Conservation (phyloP, 1,140 invertebrate species). For the Drosophila erecta region DNA sequence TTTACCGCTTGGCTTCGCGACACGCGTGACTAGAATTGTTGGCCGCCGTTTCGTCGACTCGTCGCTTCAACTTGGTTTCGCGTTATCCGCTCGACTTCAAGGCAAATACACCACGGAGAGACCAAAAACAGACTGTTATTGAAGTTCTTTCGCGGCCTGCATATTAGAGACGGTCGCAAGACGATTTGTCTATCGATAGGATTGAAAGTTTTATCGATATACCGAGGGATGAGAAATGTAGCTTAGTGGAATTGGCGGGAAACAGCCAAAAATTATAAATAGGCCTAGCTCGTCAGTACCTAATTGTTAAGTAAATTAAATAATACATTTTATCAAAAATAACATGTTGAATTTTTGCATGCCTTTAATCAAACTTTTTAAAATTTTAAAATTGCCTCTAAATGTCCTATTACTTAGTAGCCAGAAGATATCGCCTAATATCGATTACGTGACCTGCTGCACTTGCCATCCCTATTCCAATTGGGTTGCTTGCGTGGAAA, state of each 20-base stretch:
- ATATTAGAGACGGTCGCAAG: not conserved
- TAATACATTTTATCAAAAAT: no score
- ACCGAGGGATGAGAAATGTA: not conserved
- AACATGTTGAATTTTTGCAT: no score
- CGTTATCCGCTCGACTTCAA: constrained; percentile 6
- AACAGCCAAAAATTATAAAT: not conserved
- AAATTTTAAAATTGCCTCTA: not conserved
- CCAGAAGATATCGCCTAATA: not conserved
- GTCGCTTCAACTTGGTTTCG: not conserved
- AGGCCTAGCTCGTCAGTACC: no score
- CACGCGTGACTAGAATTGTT: constrained; percentile 70
- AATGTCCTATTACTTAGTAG: not conserved
- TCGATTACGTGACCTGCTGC: constrained; percentile 3
- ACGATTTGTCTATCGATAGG: not conserved
- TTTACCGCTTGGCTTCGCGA: constrained; percentile 24
- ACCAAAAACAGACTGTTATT: constrained; percentile 53
- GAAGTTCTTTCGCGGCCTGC: constrained; percentile 17
- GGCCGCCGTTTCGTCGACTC: constrained; percentile 18
- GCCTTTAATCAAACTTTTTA: not conserved
- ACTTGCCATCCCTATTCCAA: constrained; percentile 39
- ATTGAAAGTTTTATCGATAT: not conserved
- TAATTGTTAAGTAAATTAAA: no score
- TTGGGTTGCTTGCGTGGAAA: constrained; percentile 66
- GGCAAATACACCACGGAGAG: constrained; percentile 27
- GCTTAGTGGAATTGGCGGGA: not conserved